Conservation (phyloP, 2,113 vertebrate genomes). For the Hippocampus abdominalis region DNA sequence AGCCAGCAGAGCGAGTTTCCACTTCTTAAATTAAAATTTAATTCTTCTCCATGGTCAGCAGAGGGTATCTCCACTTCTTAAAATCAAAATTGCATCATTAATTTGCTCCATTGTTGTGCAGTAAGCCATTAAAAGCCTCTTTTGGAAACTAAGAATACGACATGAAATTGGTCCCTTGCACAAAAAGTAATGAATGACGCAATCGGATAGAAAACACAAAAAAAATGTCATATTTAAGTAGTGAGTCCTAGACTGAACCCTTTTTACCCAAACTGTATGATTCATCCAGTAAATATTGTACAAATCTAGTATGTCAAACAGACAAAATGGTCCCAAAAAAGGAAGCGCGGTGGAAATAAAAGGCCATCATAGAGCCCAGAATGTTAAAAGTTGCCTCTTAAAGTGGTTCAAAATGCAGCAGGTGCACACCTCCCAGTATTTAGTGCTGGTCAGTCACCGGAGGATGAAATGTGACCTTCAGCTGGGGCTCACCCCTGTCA, state of each 20-base stretch:
- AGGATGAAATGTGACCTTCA: constrained; percentile 65
- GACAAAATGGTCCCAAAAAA: too few species aligned
- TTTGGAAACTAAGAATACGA: background rate
- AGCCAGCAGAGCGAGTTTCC: background rate
- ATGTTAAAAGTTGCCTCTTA: constrained; percentile 16
- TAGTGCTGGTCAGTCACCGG: constrained; percentile 37
- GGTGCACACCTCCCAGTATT: constrained; percentile 12
- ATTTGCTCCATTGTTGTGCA: constrained; percentile 3
- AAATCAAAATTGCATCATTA: constrained; percentile 2
- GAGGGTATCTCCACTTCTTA: background rate
- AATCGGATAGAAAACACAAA: background rate
- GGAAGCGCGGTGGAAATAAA: too few species aligned
- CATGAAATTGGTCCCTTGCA: background rate
- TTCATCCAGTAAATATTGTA: background rate
- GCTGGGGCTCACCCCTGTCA: constrained; percentile 54
- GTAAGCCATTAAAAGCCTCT: background rate
- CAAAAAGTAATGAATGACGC: background rate
- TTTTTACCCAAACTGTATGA: background rate
- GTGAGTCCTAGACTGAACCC: background rate
- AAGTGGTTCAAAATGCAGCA: constrained; percentile 25
- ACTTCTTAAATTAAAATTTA: background rate
- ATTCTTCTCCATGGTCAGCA: background rate
- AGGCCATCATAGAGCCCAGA: background rate
- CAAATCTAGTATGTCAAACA: too few species aligned
- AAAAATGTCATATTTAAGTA: background rate